A percentile compares a stretch with the other conserved stretches of the same genome.
These are phyloP conservation scores for Drosophila robusta DNA, from an alignment of 2,888 invertebrate species.

Conservation along the genomic window DNA sequence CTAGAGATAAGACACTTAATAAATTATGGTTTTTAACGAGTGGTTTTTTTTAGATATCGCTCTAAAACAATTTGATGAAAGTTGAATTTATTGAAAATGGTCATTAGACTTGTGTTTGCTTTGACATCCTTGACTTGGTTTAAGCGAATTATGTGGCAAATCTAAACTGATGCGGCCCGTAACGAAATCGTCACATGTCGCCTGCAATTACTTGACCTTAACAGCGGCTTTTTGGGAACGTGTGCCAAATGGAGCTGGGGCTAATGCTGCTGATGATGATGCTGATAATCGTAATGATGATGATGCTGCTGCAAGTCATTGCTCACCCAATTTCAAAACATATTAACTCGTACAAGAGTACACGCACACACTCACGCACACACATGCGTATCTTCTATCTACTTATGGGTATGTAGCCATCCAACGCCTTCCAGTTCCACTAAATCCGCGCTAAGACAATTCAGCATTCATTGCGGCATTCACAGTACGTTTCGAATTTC, in stretches of 20 bases:
- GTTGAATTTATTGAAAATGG: not conserved
- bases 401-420: constrained; percentile 22
- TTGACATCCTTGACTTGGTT: constrained; percentile 22
- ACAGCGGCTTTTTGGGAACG: constrained; percentile 62
- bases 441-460: constrained; percentile 76
- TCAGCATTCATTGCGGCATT: constrained; percentile 63
- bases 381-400: constrained; percentile 18
- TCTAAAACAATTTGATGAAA: not conserved
- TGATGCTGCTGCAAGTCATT: constrained; percentile 66
- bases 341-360: constrained; percentile 48
- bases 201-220: constrained; percentile 66
- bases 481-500: constrained; percentile 70
- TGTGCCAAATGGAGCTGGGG: constrained; percentile 66
- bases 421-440: constrained; percentile 42
- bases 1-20: too few species aligned
- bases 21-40: not conserved
- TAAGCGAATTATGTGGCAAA: constrained; percentile 24
- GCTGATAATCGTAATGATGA: constrained; percentile 24
- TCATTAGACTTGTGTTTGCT: not conserved
- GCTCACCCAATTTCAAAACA: constrained; percentile 77
- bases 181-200: constrained; percentile 53
- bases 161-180: constrained; percentile 31
- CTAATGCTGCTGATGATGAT: constrained; percentile 28
- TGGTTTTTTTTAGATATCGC: too few species aligned
- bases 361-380: not conserved